Evolutionary conservation across 2,113 vertebrate species (phyloP).

Genomic region (Aptenodytes forsteri): DNA sequence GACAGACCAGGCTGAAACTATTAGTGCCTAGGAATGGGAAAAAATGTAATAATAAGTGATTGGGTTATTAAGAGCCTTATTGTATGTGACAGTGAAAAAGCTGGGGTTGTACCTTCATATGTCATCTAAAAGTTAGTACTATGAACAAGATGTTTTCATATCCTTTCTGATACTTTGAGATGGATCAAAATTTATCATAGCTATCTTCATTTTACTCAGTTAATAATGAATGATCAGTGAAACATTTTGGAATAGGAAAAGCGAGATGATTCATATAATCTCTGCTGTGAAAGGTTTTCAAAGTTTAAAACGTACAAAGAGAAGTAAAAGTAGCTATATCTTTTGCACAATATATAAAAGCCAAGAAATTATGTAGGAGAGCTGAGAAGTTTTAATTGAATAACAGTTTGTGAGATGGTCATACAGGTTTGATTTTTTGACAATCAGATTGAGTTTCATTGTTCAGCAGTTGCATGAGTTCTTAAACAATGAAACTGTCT

Average conservation of each 20-base stretch:
- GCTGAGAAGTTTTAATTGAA: constrained; percentile 13
- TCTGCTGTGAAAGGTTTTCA: constrained; percentile 44
- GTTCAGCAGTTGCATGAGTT: constrained; percentile 36
- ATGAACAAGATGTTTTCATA: constrained; percentile 55
- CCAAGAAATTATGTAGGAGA: constrained; percentile 1
- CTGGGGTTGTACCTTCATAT: background rate
- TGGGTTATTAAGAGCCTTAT: constrained; percentile 21
- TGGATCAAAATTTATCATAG: constrained; percentile 40
- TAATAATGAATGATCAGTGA: constrained; percentile 65
- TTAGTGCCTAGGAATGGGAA: background rate
- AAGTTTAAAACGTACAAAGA: background rate
- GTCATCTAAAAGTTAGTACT: constrained; percentile 65
- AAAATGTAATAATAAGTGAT: background rate
- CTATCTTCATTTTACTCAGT: constrained; percentile 63
- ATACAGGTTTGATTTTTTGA: constrained; percentile 37
- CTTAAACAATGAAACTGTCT: constrained; percentile 45
- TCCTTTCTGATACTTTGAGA: constrained; percentile 56
- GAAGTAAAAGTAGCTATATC: background rate
- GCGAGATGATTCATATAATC: constrained; percentile 40
- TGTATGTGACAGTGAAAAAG: constrained; percentile 36
- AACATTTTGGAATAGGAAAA: constrained; percentile 46
- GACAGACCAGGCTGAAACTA: background rate
- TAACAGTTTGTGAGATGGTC: background rate
- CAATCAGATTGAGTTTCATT: constrained; percentile 23
- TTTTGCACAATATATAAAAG: background rate